Conservation (phyloP, 1,140 invertebrate genomes). For the Stegodyphus dumicola region DNA sequence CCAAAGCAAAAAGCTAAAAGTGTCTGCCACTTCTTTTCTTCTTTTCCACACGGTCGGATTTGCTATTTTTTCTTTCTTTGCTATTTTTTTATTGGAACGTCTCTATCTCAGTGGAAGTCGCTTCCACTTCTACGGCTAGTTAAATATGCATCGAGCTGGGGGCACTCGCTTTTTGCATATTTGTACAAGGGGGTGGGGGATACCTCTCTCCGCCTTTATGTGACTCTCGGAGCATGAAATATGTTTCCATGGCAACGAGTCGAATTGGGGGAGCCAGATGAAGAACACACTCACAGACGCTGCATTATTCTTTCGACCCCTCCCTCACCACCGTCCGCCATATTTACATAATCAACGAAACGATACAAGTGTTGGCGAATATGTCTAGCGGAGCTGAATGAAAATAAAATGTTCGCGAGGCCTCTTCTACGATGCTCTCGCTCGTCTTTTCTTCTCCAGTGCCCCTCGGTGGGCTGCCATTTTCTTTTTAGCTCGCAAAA, state of each 20-base stretch:
- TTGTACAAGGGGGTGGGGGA: conserved; percentile 36
- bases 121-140: conserved; percentile 44
- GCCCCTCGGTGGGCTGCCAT: neutral
- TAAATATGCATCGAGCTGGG: conserved; percentile 51
- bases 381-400: conserved; percentile 38
- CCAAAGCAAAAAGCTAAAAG: conserved; percentile 28
- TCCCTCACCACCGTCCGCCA: neutral
- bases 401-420: conserved; percentile 50
- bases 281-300: conserved; percentile 3
- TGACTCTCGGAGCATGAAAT: conserved; percentile 60
- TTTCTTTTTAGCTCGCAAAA: too few species aligned
- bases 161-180: conserved; percentile 52
- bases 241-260: conserved; percentile 50
- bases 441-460: conserved; percentile 35
- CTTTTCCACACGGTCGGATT: neutral
- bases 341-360: conserved; percentile 61
- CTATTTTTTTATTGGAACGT: neutral
- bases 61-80: neutral
- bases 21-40: conserved; percentile 16
- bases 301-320: neutral
- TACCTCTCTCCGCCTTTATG: conserved; percentile 41
- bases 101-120: neutral
- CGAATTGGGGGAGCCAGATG: neutral
- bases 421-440: conserved; percentile 2
- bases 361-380: conserved; percentile 52